phyloP scores from a whole-genome alignment of 2,797 vertebrate genomes.

The Oryzias sinensis region DNA sequence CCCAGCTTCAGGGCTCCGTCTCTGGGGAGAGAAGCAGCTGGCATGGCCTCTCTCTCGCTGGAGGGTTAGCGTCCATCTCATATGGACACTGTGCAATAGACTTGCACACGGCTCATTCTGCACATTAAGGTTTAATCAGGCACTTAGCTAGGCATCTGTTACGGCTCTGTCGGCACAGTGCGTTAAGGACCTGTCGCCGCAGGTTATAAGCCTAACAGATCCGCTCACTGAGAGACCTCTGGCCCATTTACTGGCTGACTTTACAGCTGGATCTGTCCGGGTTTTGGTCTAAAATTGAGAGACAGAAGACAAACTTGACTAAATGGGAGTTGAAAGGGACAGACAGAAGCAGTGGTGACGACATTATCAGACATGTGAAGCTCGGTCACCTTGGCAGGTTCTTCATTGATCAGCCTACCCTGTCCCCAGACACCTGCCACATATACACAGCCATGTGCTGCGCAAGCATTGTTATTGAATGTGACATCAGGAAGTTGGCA shows the following conservation, averaged over 20 bases:
- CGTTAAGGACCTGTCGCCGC: conserved; percentile 73
- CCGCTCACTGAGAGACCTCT: conserved; percentile 64
- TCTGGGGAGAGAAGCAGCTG: conserved; percentile 74
- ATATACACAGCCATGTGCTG: conserved; percentile 63
- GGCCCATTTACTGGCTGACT: conserved; percentile 67
- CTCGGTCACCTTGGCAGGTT: conserved; percentile 86
- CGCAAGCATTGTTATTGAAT: conserved; percentile 87
- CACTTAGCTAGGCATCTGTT: conserved; percentile 83
- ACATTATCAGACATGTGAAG: conserved; percentile 29
- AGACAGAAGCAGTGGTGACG: conserved; percentile 7
- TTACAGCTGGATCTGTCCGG: conserved; percentile 39
- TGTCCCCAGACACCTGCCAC: conserved; percentile 54
- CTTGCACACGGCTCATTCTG: conserved; percentile 56
- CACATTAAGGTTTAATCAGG: conserved; percentile 84
- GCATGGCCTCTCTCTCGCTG: conserved; percentile 70
- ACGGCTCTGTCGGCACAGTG: conserved; percentile 66
- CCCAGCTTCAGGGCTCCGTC: conserved; percentile 71
- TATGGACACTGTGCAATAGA: conserved; percentile 34
- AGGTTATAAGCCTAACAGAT: conserved; percentile 68
- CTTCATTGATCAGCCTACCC: conserved; percentile 78
- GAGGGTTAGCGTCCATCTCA: conserved; percentile 70
- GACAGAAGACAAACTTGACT: not conserved
- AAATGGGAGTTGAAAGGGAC: conserved; percentile 7
- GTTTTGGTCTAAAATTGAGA: conserved; percentile 19
- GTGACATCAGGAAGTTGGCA: conserved; percentile 82